Percentiles rank a stretch among this genome's conserved stretches.
Conservation (phyloP, 1,140 invertebrate genomes). For the Macrobrachium rosenbergii region DNA sequence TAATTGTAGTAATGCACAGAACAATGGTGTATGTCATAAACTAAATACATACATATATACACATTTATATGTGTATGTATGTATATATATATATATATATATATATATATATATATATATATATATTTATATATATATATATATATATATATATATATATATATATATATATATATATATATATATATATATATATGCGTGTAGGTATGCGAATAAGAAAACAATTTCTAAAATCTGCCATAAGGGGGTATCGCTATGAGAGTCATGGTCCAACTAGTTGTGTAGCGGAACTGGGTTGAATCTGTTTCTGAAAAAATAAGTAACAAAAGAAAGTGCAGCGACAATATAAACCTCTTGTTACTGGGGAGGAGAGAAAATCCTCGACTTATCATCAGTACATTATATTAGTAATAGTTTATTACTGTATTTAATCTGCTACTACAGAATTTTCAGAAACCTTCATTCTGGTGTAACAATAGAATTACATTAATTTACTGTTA, state of each 20-base stretch:
- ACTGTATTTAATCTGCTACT: too few relatives aligned
- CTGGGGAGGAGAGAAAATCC: too few relatives aligned
- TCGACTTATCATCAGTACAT: too few relatives aligned
- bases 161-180: neutral
- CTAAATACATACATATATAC: conserved; percentile 14
- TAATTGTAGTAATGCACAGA: neutral
- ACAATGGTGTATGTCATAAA: neutral
- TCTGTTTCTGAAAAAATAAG: neutral
- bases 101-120: neutral
- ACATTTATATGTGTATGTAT: neutral
- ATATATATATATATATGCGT: neutral
- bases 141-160: neutral
- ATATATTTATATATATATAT: neutral
- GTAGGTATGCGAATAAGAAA: neutral
- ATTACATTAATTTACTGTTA: too few relatives aligned
- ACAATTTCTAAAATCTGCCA: neutral
- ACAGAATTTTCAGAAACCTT: too few relatives aligned
- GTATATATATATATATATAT: too few relatives aligned
- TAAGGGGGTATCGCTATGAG: too few relatives aligned
- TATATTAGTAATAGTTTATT: too few relatives aligned
- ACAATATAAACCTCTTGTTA: too few relatives aligned
- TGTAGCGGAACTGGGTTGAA: neutral
- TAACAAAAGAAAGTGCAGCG: too few relatives aligned
- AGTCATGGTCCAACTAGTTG: neutral
- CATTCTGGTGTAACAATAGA: too few relatives aligned